Conservation (phyloP, 2,888 invertebrate species). For the Tetranychus piercei region DNA sequence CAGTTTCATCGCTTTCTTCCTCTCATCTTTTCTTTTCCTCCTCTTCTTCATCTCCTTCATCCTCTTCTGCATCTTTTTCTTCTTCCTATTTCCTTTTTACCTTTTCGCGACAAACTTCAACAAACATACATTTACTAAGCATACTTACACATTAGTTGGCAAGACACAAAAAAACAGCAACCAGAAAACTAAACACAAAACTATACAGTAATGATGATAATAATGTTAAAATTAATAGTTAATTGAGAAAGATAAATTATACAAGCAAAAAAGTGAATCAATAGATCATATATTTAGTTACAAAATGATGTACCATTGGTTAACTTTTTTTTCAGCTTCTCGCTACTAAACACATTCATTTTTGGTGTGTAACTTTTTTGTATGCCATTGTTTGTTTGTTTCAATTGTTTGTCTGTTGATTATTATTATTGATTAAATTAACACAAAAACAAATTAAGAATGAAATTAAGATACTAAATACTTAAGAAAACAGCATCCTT, state of each 20-base stretch:
- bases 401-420: background rate
- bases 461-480: background rate
- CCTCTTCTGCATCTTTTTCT: background rate
- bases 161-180: background rate
- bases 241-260: no score
- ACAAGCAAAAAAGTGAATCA: background rate
- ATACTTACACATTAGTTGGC: background rate
- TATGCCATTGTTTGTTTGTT: background rate
- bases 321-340: background rate
- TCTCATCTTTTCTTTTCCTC: background rate
- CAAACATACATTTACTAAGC: background rate
- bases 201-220: background rate
- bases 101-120: background rate
- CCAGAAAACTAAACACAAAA: background rate
- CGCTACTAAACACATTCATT: no score
- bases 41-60: background rate
- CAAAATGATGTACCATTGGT: background rate
- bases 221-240: no score
- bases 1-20: background rate
- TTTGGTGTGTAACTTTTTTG: background rate
- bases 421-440: background rate
- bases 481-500: conserved; percentile 5
- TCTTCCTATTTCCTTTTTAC: background rate
- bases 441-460: background rate
- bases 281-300: conserved; percentile 1